Base-by-base conservation (phyloP, 1,140 invertebrate species). In the Euglossa dilemma region DNA sequence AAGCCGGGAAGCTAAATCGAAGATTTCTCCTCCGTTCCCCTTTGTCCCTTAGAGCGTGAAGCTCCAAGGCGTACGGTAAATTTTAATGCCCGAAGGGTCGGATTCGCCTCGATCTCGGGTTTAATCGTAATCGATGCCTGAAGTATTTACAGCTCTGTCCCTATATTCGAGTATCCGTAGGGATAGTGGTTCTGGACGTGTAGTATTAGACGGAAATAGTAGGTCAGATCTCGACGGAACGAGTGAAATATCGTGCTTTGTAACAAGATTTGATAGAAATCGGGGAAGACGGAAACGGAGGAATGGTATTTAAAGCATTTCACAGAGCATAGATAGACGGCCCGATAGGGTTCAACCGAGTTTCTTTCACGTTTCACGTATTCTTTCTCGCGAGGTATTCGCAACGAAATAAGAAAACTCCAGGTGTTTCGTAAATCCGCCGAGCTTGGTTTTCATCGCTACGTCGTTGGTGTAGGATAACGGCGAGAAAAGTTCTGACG, bases 81-180 rank as follows among this genome's bases (percentile, higher is more conserved):
- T 75, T 52, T 0, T 16, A 20, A 63, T 16, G 61, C 16, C 9
- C 6, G 7, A 2, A 4, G 2, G 6, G 63, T 73, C 23, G n/a
- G 20, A 14, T 72, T 18, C 59, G 54, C 23, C n/a, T 63, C 61
- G 12, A 23, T 36, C 36, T 2, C 36, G 36, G 16, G 20, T 25
- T 2, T 74, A 76, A 86, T 87, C 64, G 59, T 75, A 72, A 77
- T 66, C 69, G 36, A 79, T 47, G 66, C 50, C 14, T 86, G 25
- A 87, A 70, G 69, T 77, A 84, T 87, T 87, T 87, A 87, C 75
- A 52, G 56, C 16, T 2, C 23, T 64, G 16, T 54, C 8, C 43
- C 64, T 3, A 36, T 47, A 23, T 18, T 36, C 45, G n/a, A 23
- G 54, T 73, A 25, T 73, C 28, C 36, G 23, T 45, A 54, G 28